Conservation (phyloP, 2,113 vertebrate genomes). For the Zapus hudsonius region DNA sequence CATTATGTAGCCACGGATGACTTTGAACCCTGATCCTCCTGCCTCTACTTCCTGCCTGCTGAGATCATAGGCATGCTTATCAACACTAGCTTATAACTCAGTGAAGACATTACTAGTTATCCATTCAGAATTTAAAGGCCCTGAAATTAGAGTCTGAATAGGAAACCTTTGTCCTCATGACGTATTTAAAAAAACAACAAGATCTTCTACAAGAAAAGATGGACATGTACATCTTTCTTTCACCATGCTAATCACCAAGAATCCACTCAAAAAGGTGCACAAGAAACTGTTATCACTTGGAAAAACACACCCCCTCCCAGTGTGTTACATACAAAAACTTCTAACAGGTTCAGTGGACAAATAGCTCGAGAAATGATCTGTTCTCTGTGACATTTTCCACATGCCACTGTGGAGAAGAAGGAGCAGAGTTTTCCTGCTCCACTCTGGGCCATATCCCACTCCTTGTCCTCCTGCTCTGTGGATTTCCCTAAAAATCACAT, state of each 20-base stretch:
- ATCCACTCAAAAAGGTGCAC: neutral
- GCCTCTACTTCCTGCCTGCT: too few species aligned
- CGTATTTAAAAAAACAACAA: neutral
- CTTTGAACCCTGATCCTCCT: too few species aligned
- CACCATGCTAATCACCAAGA: fast-evolving
- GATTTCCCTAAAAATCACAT: neutral
- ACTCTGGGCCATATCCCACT: fast-evolving
- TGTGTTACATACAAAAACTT: neutral
- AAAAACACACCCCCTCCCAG: neutral
- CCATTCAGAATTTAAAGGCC: neutral
- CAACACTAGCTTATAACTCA: neutral
- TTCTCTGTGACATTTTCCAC: neutral
- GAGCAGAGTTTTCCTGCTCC: neutral
- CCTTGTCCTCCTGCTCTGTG: neutral
- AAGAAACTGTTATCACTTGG: neutral
- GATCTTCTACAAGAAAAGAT: neutral
- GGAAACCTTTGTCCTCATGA: neutral
- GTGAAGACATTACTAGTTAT: neutral
- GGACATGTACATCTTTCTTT: neutral
- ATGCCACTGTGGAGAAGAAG: too few species aligned
- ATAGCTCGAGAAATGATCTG: neutral
- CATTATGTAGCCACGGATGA: too few species aligned
- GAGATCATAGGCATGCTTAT: too few species aligned
- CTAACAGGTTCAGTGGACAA: neutral
- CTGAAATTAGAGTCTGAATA: neutral